Conservation (phyloP, 1,140 invertebrate genomes). For the Cyclina sinensis region DNA sequence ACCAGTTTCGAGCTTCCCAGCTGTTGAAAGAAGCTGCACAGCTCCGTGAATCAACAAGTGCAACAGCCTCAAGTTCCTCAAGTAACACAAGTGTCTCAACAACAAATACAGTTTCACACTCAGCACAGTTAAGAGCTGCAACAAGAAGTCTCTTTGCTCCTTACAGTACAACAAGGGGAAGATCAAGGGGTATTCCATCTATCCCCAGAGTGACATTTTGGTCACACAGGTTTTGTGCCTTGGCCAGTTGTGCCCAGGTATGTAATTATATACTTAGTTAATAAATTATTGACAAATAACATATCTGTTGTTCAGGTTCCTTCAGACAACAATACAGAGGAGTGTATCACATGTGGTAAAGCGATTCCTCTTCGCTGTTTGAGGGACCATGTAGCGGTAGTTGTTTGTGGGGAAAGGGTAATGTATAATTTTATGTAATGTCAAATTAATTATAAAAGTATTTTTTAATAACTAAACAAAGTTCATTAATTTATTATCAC, state of each 20-base stretch:
- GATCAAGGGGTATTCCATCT: conserved; percentile 20
- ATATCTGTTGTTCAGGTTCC: not conserved
- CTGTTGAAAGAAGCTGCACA: conserved; percentile 36
- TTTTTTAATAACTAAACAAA: not conserved
- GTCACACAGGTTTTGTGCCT: conserved; percentile 40
- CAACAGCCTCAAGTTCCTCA: not conserved
- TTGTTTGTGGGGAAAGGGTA: not conserved
- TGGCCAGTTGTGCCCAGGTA: conserved; percentile 33
- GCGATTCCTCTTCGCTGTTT: not conserved
- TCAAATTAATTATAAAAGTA: conserved; percentile 18
- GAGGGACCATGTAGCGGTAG: not conserved
- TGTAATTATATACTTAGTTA: conserved; percentile 30
- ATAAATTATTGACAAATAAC: conserved; percentile 13
- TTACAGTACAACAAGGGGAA: conserved; percentile 31
- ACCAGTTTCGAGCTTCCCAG: conserved; percentile 18
- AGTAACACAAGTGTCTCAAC: not conserved
- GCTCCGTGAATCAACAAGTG: conserved; percentile 1
- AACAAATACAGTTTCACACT: conserved; percentile 11
- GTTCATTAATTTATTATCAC: not conserved
- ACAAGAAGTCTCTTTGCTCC: conserved; percentile 32
- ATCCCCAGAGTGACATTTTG: conserved; percentile 33
- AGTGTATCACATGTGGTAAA: not conserved
- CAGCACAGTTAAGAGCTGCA: conserved; percentile 23
- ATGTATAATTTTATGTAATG: conserved; percentile 10
- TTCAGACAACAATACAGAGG: not conserved